phyloP scores from a whole-genome alignment of 2,113 vertebrate species.

The Ameiurus melas region DNA sequence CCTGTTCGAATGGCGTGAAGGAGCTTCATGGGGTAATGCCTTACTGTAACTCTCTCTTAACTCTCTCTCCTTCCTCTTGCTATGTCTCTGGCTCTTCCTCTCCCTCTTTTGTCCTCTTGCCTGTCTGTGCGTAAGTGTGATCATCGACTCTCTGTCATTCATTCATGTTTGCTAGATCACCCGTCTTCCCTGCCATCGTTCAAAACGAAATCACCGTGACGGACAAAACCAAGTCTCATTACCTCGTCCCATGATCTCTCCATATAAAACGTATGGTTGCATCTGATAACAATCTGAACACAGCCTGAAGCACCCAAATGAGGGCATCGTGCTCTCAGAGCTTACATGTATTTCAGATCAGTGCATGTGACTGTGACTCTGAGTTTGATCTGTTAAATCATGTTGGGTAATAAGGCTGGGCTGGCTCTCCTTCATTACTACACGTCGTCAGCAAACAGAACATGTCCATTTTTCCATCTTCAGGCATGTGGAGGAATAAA shows the following conservation, averaged over 20 bases:
- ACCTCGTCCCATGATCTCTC: not conserved
- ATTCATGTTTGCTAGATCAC: constrained; percentile 7
- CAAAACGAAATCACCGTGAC: not conserved
- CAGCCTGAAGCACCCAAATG: not conserved
- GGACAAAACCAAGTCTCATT: not conserved
- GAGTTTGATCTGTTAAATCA: constrained; percentile 22
- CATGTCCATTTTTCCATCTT: constrained; percentile 11
- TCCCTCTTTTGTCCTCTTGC: constrained; percentile 35
- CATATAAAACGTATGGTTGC: not conserved
- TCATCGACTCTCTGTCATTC: constrained; percentile 4
- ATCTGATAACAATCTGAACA: not conserved
- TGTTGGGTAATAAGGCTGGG: constrained; percentile 13
- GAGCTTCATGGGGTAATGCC: constrained; percentile 97
- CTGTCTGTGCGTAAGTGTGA: constrained; percentile 59
- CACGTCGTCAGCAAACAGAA: constrained; percentile 16
- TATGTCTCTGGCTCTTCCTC: constrained; percentile 23
- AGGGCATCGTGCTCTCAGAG: not conserved
- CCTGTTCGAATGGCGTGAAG: constrained; percentile 83
- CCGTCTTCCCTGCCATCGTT: not conserved
- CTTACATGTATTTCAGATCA: constrained; percentile 29
- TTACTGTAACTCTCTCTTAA: constrained; percentile 65
- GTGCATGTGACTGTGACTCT: constrained; percentile 42
- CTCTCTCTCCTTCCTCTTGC: constrained; percentile 44
- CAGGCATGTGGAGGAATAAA: constrained; percentile 28
- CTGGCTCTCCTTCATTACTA: constrained; percentile 5